Base-by-base conservation (phyloP, 2,888 invertebrate species). In the Cheilosia soror region DNA sequence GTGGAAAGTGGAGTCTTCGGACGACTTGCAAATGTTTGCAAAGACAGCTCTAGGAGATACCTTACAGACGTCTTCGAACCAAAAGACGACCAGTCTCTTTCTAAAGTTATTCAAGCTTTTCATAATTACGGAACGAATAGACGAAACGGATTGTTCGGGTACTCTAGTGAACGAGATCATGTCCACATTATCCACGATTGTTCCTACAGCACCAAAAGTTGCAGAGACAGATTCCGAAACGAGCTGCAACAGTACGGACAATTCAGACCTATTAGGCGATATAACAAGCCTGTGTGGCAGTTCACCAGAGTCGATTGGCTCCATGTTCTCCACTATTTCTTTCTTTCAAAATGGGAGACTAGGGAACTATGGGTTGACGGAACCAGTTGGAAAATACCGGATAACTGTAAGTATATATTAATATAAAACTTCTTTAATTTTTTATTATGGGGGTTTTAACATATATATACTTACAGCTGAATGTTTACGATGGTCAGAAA, bases 211-310 rank as follows among this genome's bases (percentile, higher is more conserved):
- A 51, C 51, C 27, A 20, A 51, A 20, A 51, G 25, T 27, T 51
- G 27, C 9, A 51, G 25, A 20, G 51, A 27, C 9, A 51, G 51
- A 51, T 51, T 47, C 44, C 9, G 44, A 47, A 47, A 15, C 44
- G 44, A 47, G 15, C 44, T 47, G 6, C 44, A 47, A n/a, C 44
- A 47, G 44, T 47, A 47, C n/a, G 44, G 51, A 51, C 51, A 27
- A 51, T 51, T 51, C 25, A 51, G 51, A 51, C 51, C 51, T 27
- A n/a, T n/a, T n/a, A n/a, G n/a, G n/a, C n/a, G n/a, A n/a, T n/a
- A n/a, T n/a, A n/a, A n/a, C n/a, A n/a, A n/a, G n/a, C n/a, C n/a
- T n/a, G n/a, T n/a, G n/a, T n/a, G n/a, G n/a, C n/a, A n/a, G n/a
- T n/a, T n/a, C n/a, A n/a, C n/a, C n/a, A n/a, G n/a, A n/a, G n/a